phyloP scores from a whole-genome alignment of 2,888 invertebrate genomes.

The Rhopalosiphum nymphaeae region DNA sequence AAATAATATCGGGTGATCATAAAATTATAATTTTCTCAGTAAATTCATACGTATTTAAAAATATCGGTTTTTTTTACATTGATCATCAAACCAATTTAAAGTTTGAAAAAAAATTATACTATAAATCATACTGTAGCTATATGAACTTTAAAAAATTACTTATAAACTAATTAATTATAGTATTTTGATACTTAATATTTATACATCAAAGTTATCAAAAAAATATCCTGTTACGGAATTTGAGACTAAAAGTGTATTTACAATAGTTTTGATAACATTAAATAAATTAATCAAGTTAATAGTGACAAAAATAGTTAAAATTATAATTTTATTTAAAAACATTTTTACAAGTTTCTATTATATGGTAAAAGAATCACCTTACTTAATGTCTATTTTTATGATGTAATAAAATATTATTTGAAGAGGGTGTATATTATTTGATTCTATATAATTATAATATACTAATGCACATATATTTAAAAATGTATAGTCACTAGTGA shows the following conservation, averaged over 20 bases:
- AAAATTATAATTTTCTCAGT: background rate
- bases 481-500: background rate
- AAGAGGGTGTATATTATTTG: background rate
- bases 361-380: background rate
- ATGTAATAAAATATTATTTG: background rate
- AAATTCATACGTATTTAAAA: background rate
- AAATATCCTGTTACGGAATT: background rate
- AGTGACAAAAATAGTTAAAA: background rate
- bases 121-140: background rate
- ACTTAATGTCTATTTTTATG: background rate
- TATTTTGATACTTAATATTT: background rate
- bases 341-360: background rate
- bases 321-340: background rate
- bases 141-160: background rate
- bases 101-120: too few relatives aligned
- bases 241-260: background rate
- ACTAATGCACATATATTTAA: background rate
- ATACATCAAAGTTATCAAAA: background rate
- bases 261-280: background rate
- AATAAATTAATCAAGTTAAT: background rate
- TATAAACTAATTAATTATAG: background rate
- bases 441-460: background rate
- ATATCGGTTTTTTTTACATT: background rate
- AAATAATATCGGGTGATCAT: background rate
- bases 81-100: background rate